Base-by-base conservation (phyloP, 2,113 vertebrate genomes). In the Gnathonemus longibarbis region DNA sequence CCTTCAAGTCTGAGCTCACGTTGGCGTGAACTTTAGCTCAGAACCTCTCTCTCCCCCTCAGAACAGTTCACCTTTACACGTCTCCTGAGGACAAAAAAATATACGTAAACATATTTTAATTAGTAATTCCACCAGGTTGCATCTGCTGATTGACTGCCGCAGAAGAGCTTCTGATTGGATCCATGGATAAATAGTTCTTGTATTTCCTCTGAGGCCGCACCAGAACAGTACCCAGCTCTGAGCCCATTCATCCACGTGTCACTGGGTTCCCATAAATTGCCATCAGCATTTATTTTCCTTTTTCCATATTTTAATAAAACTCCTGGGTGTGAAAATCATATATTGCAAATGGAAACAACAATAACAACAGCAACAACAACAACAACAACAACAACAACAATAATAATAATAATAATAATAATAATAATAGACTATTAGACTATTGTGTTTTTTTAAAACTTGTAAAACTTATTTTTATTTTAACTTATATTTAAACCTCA, bases 181-280 rank as follows among this genome's bases (percentile, higher is more conserved):
- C n/a, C 88, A 58, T 42, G 48, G 90, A 91, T 91, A 90, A 90
- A 74, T 89, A 24, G 15, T 35, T 85, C 62, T 85, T 56, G 86
- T 48, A 31, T 39, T 39, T 74, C 90, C 58, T 88, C 83, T 53
- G 48, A 86, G 48, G 80, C n/a, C 42, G n/a, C 66, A 39, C n/a
- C 42, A 31, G 58, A 87, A 15, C 84, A 80, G 52, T 24, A 77
- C 5, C 17, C 17, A 70, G 46, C 90, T 58, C 80, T 24, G 50
- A 24, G 46, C n/a, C 39, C 35, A 24, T 46, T 62, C 50, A 58
- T 9, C 52, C 39, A 53, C 24, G 3, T 62, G 77, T 84, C 89
- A 31, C 52, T 6, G 11, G 27, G 21, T 84, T 58, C 35, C 24
- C n/a, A 49, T 52, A 89, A 77, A 42, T 13, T 74, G 85, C 19